These are phyloP conservation scores for Camarhynchus parvulus DNA, from an alignment of 2,113 vertebrate species.

Conservation along the genomic window DNA sequence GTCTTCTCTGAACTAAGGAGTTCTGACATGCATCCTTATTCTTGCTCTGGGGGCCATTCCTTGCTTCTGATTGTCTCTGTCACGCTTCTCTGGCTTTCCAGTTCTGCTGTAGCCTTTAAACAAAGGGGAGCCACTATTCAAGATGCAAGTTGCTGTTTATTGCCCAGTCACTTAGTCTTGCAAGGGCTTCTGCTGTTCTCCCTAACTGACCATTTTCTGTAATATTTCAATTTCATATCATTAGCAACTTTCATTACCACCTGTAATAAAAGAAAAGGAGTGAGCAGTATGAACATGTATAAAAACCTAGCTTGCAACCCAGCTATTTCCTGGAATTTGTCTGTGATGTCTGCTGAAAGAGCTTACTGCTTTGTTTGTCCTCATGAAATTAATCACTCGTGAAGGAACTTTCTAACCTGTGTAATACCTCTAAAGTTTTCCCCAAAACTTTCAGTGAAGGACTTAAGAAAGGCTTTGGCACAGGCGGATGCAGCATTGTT, in stretches of 20 bases:
- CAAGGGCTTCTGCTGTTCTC: neutral
- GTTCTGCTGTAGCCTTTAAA: neutral
- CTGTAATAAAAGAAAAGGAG: neutral
- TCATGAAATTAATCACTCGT: neutral
- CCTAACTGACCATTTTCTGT: neutral
- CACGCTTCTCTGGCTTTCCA: neutral
- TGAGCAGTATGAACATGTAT: neutral
- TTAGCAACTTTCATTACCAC: neutral
- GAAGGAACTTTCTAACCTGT: neutral
- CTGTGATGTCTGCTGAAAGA: neutral
- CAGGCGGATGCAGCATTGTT: neutral
- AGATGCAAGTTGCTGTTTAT: neutral
- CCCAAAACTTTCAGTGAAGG: neutral
- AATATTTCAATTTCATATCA: neutral
- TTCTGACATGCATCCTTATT: neutral
- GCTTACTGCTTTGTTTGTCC: neutral
- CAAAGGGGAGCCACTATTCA: neutral
- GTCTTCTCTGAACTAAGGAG: neutral
- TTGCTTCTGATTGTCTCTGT: neutral
- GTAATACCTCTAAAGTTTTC: neutral
- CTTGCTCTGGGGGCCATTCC: rapidly evolving
- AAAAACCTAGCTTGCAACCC: neutral
- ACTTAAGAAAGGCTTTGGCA: neutral
- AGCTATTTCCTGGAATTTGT: neutral
- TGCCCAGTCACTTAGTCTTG: neutral